phyloP scores from a whole-genome alignment of 2,113 vertebrate species.

The Centropus bengalensis region DNA sequence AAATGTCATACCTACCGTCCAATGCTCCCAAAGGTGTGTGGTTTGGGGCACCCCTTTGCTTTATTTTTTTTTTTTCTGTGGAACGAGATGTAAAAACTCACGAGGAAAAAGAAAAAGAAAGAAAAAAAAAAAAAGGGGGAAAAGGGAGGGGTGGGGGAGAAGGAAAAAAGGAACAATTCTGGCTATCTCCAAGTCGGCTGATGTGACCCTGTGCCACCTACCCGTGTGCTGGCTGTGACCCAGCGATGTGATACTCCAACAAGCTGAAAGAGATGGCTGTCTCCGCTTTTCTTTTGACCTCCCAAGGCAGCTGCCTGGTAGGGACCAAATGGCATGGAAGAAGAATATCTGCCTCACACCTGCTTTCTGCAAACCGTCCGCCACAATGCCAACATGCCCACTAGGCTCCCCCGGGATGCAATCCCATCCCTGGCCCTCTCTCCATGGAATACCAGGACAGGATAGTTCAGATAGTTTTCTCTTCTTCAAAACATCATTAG shows the following conservation, averaged over 20 bases:
- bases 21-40: not conserved
- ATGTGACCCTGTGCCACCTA: constrained; percentile 55
- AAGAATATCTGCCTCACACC: constrained; percentile 44
- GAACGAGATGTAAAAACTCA: not conserved
- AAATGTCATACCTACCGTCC: not conserved
- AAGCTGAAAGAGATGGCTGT: constrained; percentile 12
- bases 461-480: constrained; percentile 62
- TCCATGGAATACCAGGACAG: constrained; percentile 55
- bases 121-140: no score
- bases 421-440: not conserved
- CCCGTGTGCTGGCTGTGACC: constrained; percentile 44
- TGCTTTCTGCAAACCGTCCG: constrained; percentile 18
- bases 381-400: not conserved
- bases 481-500: constrained; percentile 66
- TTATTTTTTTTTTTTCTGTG: not conserved
- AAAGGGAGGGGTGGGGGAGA: no score
- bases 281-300: not conserved
- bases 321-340: constrained; percentile 37
- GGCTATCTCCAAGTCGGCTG: constrained; percentile 37
- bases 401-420: not conserved
- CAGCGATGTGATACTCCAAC: constrained; percentile 31
- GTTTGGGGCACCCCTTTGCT: not conserved
- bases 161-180: not conserved
- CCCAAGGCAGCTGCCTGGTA: constrained; percentile 48
- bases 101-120: not conserved